Evolutionary conservation across 2,113 vertebrate species (phyloP).

Genomic region (Harpagus bidentatus): DNA sequence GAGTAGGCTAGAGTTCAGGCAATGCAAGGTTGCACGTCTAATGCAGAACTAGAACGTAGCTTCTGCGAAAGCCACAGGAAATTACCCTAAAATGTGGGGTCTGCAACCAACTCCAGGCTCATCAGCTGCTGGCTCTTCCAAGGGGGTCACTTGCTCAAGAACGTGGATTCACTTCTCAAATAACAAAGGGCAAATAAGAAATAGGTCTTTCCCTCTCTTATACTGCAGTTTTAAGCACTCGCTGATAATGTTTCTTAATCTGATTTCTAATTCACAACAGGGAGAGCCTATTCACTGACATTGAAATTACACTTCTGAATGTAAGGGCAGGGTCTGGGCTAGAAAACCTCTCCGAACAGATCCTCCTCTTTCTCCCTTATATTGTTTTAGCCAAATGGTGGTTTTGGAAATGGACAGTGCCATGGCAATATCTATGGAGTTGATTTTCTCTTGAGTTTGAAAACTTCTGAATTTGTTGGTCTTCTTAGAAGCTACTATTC

Average conservation of each 20-base stretch:
- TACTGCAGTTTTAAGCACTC: neutral
- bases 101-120: neutral
- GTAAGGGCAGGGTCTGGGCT: neutral
- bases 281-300: neutral
- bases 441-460: neutral
- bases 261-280: neutral
- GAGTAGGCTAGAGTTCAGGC: neutral
- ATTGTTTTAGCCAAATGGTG: neutral
- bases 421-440: neutral
- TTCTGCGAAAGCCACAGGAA: neutral
- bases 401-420: neutral
- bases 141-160: neutral
- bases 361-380: neutral
- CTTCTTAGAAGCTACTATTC: neutral
- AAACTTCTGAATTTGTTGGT: neutral
- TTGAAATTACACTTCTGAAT: neutral
- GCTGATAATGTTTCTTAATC: neutral
- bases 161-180: neutral
- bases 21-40: neutral
- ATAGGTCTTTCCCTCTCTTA: neutral
- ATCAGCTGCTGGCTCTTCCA: neutral
- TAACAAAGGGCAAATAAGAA: neutral
- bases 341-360: neutral
- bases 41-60: neutral
- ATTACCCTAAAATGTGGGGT: neutral